phyloP scores from a whole-genome alignment of 2,113 vertebrate species.

The Heteronetta atricapilla region DNA sequence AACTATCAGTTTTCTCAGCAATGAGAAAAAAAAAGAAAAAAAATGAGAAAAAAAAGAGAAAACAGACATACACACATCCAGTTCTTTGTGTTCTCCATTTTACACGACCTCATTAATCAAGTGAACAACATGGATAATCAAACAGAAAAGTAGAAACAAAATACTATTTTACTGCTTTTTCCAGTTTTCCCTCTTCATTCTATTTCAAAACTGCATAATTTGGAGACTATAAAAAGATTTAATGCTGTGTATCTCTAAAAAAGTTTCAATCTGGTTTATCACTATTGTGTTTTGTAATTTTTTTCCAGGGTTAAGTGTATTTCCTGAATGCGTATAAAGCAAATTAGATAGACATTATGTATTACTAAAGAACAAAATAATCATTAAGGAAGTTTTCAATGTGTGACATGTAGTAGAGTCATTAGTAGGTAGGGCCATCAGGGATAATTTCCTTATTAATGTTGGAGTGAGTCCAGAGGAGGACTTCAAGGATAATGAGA shows the following conservation, averaged over 20 bases:
- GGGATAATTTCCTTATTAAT: background rate
- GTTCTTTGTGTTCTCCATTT: background rate
- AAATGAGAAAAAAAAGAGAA: background rate
- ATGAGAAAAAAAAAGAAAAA: background rate
- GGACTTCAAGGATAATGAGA: no score
- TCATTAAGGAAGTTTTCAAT: background rate
- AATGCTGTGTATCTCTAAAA: background rate
- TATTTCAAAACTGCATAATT: background rate
- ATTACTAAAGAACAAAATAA: background rate
- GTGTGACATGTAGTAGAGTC: background rate
- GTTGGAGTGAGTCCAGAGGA: background rate
- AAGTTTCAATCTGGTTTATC: fast-evolving
- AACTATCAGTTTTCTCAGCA: background rate
- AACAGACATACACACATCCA: background rate
- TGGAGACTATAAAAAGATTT: background rate
- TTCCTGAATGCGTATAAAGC: background rate
- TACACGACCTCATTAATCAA: background rate
- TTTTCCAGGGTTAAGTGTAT: background rate
- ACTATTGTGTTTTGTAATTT: fast-evolving
- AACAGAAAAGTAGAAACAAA: background rate
- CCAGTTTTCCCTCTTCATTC: background rate
- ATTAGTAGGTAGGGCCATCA: background rate
- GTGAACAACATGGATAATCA: background rate
- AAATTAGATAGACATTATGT: background rate
- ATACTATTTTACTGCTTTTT: background rate